Base-by-base conservation (phyloP, 2,113 vertebrate species). In the Nerophis ophidion region DNA sequence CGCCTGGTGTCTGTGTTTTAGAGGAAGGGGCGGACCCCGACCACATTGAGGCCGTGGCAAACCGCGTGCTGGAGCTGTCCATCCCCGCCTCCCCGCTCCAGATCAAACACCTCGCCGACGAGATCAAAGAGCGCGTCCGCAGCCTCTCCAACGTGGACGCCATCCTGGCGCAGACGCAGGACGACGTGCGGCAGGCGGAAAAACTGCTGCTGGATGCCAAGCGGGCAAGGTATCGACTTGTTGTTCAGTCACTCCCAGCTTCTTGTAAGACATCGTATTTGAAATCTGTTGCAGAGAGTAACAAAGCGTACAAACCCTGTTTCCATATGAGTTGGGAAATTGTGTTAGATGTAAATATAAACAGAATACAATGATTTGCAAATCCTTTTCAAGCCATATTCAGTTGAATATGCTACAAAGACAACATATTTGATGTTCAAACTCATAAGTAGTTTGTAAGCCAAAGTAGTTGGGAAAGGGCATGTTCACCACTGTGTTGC, bases 1-100 rank as follows among this genome's bases (percentile, higher is more conserved):
- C 45, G 4, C 57, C 6, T 42, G 6, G 6, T 48, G 0, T 48
- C 12, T 57, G 6, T 82, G 55, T 75, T 1, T 2, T 83, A 99
- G 97, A 98, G 88, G 97, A 99, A 59, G 96, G 95, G 0, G 97
- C 97, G 0, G 94, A 98, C 76, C 97, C 97, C 0, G 94, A 96
- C 77, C 98, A 94, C 83, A 98, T 98, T 34, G 94, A 97, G 70
- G 90, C 87, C 12, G 91, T 99, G 47, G 96, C 97, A 0, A 94
- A 90, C 68, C 90, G 87, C 0, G 97, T 98, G 48, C 70, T 99
- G 85, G 91, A 93, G 79, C 90, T 99, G 35, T 96, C 94, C 11
- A 96, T 99, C 64, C 96, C 95, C 0, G 96, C 97, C 0, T 93
- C 94, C 0, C 92, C 96, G 0, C 84, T 92, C 40, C 95, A 98